Evolutionary conservation across 1,140 invertebrate genomes (phyloP), one percentile per base, ranked within the genome.

Genomic region (Drosophila rhopaloa): DNA sequence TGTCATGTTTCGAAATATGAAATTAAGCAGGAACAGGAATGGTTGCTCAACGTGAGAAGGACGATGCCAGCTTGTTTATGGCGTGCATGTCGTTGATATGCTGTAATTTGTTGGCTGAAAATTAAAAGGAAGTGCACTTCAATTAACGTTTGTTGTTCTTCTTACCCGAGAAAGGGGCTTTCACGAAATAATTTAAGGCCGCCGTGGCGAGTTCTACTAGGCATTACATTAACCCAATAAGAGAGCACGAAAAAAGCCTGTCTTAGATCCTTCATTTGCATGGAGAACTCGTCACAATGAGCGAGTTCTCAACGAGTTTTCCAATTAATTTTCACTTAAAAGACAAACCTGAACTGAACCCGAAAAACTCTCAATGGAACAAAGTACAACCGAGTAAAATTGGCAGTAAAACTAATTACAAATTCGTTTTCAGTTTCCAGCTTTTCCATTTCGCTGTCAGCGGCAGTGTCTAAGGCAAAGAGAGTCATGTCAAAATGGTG

Each of bases 321-420:
- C 62, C 74, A 90, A 90, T 89, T 89, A 90, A 90, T 90, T 89
- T 85, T 57, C 78, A 62, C 56, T 72, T 74, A 74, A 54, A 54
- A 62, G 65, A 60, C 58, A 63, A 78, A 53, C 65, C 67, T 71
- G 43, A 35, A 13, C 54, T 37, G 24, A 57, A 35, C 54, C 74
- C 41, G 63, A 75, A 81, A 78, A 66, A 68, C 81, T 61, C 62
- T 55, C 50, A 51, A 40, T 58, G 56, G 48, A 76, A 57, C 73
- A 58, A 58, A 51, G 73, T 61, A 68, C 55, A 70, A 63, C 67
- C 67, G 57, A 32, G 67, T 48, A 79, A 62, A 80, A 84, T 76
- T 88, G 78, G 79, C 82, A 88, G 83, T 83, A 85, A 90, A 90
- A 90, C 86, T 90, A 91, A 90, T 90, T 90, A 91, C 83, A 83